A percentile compares a stretch with the other conserved stretches of the same genome.
Conservation (phyloP, 2,888 invertebrate genomes). For the Hylaea fasciaria region DNA sequence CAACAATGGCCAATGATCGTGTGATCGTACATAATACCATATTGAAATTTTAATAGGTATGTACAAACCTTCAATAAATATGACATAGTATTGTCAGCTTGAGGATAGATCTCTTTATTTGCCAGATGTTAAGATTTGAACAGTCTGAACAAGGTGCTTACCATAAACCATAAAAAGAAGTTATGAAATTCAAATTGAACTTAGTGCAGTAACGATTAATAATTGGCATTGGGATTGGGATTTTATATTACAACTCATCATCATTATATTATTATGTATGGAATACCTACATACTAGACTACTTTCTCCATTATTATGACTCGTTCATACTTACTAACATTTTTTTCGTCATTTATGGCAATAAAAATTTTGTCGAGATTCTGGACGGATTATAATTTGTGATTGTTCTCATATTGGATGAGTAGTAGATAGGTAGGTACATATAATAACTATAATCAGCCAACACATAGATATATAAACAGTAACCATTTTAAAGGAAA, state of each 20-base stretch:
- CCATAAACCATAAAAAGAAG: conserved; percentile 4
- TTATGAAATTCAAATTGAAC: neutral
- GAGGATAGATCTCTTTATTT: too few species aligned
- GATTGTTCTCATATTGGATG: neutral
- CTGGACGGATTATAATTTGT: conserved; percentile 31
- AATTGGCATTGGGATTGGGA: neutral
- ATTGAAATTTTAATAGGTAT: too few species aligned
- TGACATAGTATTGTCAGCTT: too few species aligned
- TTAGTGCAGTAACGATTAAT: neutral
- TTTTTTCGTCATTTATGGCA: conserved; percentile 4
- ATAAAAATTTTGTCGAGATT: conserved; percentile 25
- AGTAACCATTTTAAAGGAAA: too few species aligned
- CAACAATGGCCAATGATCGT: too few species aligned
- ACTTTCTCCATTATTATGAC: neutral
- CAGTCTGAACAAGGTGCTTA: conserved; percentile 5
- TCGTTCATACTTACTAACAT: neutral
- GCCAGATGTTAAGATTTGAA: neutral
- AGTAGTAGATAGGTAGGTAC: neutral
- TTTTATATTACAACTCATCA: too few species aligned
- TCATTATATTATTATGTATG: too few species aligned
- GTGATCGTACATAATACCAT: too few species aligned
- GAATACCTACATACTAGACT: neutral
- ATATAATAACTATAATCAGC: too few species aligned
- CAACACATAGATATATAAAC: too few species aligned
- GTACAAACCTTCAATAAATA: too few species aligned